A percentile compares a stretch with the other conserved stretches of the same genome.
Evolutionary conservation across 2,888 invertebrate genomes (phyloP).

Genomic region (Linyphia triangularis): DNA sequence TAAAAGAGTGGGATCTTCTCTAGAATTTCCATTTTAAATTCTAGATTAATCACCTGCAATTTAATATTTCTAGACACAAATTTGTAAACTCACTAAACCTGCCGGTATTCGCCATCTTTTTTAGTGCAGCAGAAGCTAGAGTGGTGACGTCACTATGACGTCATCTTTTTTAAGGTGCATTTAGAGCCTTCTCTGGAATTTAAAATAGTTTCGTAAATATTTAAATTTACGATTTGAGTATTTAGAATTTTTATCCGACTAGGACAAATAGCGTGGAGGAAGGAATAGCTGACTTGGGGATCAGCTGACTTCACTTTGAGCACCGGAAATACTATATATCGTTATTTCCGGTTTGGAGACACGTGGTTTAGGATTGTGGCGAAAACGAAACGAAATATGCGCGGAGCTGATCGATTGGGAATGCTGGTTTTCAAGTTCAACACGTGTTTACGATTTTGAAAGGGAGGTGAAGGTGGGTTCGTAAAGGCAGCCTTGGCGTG

Average conservation of each 20-base stretch:
- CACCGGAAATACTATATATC: slow-evolving; percentile 65
- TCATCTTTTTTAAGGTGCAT: not conserved
- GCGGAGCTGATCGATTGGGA: not conserved
- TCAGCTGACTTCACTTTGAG: slow-evolving; percentile 45
- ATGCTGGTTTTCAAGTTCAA: not conserved
- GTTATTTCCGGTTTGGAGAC: slow-evolving; percentile 65
- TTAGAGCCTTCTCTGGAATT: not conserved
- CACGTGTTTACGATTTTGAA: not conserved
- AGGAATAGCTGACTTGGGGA: slow-evolving; percentile 41
- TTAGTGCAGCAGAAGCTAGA: slow-evolving; percentile 66
- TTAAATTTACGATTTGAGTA: not conserved
- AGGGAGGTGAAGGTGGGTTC: not conserved
- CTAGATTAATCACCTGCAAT: slow-evolving; percentile 76
- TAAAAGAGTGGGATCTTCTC: slow-evolving; percentile 73
- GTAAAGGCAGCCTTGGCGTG: no score
- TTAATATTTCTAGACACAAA: slow-evolving; percentile 60
- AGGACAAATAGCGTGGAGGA: not conserved
- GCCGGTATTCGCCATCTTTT: slow-evolving; percentile 72
- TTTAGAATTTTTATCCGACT: not conserved
- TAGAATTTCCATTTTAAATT: slow-evolving; percentile 63
- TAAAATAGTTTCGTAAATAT: not conserved
- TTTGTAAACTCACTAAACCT: slow-evolving; percentile 59
- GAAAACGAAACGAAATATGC: not conserved
- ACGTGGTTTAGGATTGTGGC: slow-evolving; percentile 46
- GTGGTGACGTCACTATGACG: slow-evolving; percentile 53